Base-by-base conservation (phyloP, 2,113 vertebrate species). In the Erythrolamprus reginae region DNA sequence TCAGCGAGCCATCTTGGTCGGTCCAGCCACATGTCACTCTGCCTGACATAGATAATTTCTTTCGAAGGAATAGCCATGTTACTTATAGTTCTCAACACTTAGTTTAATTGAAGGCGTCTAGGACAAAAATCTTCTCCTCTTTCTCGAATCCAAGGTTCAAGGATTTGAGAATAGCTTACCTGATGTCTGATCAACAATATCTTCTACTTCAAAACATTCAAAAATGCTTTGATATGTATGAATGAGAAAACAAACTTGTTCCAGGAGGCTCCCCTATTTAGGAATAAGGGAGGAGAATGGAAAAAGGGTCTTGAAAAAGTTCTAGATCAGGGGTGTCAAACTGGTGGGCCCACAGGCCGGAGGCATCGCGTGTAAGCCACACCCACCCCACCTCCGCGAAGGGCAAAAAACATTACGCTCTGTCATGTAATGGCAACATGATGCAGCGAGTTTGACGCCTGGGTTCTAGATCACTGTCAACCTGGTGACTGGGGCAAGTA, bases 21-120 rank as follows among this genome's bases (percentile, higher is more conserved):
- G 24, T 83, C 28, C 93, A 93, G 86, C 93, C 91, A 2, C 88
- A 33, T 0, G 92, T 94, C 42, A 94, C 93, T 1, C 65, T 94
- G 13, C 92, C 89, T 23, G 93, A 94, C 47, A 89, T 94, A 10
- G n/a, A 65, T 9, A 87, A 92, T 3, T 94, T 94, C 58, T 94
- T 93, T 23, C 89, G 45, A 58, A 83, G 86, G 3, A 89, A 15
- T 45, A 42, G 42, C 45, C 77, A 19, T 33, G 12, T 10, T 6
- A n/a, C n/a, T n/a, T 90, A 77, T 3, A 28, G 77, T 45, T 7
- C 15, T 42, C 47, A n/a, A 17, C 51, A 24, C 1, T n/a, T 42
- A 51, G 19, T 48, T 82, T n/a, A 9, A 8, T 47, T 48, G 4
- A 33, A 15, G 51, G n/a, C 12, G 19, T 24, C 19, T 21, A 50